phyloP scores from a whole-genome alignment of 2,888 invertebrate species.

The Mantis religiosa region DNA sequence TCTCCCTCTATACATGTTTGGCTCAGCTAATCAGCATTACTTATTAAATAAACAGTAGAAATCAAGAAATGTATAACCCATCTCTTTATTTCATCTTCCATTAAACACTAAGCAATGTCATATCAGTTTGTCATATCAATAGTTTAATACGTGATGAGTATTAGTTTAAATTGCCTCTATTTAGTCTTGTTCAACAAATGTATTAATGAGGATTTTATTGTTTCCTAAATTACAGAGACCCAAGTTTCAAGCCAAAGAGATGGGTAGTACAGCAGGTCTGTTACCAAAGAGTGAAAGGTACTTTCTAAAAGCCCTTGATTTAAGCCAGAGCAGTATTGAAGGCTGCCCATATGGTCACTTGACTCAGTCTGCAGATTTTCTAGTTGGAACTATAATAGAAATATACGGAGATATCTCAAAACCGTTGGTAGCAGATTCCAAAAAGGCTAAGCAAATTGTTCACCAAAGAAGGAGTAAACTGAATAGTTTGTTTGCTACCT shows the following conservation, averaged over 20 bases:
- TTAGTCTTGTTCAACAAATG: not conserved
- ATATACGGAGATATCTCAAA: conserved; percentile 41
- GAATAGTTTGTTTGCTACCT: conserved; percentile 77
- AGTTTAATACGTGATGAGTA: too few species aligned
- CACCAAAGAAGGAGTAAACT: conserved; percentile 82
- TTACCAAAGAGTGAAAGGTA: conserved; percentile 38
- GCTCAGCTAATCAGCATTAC: too few species aligned
- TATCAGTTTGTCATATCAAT: too few species aligned
- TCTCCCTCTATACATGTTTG: too few species aligned
- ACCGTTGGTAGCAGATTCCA: conserved; percentile 46
- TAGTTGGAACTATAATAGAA: conserved; percentile 48
- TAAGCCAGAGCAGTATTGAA: conserved; percentile 61
- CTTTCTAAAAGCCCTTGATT: conserved; percentile 57
- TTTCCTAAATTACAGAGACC: not conserved
- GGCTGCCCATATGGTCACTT: conserved; percentile 56
- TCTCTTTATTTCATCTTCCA: too few species aligned
- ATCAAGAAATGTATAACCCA: too few species aligned
- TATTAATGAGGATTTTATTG: not conserved
- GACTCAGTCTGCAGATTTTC: conserved; percentile 60
- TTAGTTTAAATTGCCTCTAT: not conserved
- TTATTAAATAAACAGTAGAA: too few species aligned
- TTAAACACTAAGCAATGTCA: too few species aligned
- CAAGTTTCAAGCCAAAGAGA: not conserved
- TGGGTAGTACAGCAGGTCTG: not conserved
- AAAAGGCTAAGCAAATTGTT: conserved; percentile 74